Base-by-base conservation (phyloP, 2,888 invertebrate species). In the Leistus spinibarbis region DNA sequence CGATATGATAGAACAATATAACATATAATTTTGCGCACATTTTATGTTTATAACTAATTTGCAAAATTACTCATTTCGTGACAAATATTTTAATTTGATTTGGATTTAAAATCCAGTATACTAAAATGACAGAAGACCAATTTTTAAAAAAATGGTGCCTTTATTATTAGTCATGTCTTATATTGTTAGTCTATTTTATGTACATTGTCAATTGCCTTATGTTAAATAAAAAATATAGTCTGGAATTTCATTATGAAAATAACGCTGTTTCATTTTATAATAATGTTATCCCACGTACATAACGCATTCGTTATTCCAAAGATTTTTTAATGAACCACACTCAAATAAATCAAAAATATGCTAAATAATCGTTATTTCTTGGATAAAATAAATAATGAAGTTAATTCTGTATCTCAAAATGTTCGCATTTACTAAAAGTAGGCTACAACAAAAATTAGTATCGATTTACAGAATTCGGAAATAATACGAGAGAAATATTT, bases 181-280 rank as follows among this genome's bases (percentile, higher is more conserved):
- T 75, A 68, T 75, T 75, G 75, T 75, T 74, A 74, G 68, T 75
- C 75, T 64, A 64, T 64, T 40, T 75, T 75, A 68, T 75, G 75
- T 75, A 75, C 75, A 73, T 75, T 75, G 75, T 75, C 75, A 75
- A 69, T 75, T 75, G 75, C 75, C 75, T 75, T 75, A 75, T 69
- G 75, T 75, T 75, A 69, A 66, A 75, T 60, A 62, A 67, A 57
- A 73, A 75, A 69, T 69, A 75, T 75, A 75, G 75, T 75, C 68
- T 69, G 69, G 69, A 75, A 69, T 75, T 75, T 73, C 73, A 73
- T 67, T 73, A 72, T 53, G 73, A 73, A 73, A 73, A 23, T 13
- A 60, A 13, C 3, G 22, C 17, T 20, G 7, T 57, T 4, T 57
- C 1, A 19, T 60, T 16, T 60, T 60, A 40, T 3, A n/a, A n/a